A percentile compares a stretch with the other conserved stretches of the same genome.
Conservation (phyloP, 2,797 vertebrate species). For the Odontamblyopus lacepedii region DNA sequence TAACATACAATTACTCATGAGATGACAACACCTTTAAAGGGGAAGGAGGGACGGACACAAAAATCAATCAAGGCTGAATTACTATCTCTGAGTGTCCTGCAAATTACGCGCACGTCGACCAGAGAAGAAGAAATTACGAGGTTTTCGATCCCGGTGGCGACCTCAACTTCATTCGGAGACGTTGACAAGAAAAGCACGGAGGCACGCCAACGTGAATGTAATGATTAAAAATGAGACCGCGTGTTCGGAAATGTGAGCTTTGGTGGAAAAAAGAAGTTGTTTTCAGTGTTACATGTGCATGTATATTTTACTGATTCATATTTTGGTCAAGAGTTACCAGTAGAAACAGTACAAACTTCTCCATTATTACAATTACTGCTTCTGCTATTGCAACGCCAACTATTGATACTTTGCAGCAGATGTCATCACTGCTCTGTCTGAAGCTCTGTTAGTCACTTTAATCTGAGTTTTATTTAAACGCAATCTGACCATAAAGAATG, state of each 20-base stretch:
- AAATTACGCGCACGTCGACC: constrained; percentile 58
- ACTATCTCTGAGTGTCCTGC: constrained; percentile 69
- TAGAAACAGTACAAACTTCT: neutral
- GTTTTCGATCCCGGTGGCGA: constrained; percentile 45
- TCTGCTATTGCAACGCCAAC: neutral
- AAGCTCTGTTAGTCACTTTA: too few relatives aligned
- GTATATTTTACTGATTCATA: neutral
- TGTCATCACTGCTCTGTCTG: too few relatives aligned
- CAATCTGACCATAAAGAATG: too few relatives aligned
- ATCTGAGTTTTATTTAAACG: too few relatives aligned
- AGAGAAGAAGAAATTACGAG: constrained; percentile 64
- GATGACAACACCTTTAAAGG: constrained; percentile 67
- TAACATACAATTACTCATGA: constrained; percentile 75
- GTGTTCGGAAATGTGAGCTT: neutral
- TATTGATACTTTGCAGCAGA: too few relatives aligned
- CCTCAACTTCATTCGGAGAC: constrained; percentile 39
- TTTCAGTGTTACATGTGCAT: neutral
- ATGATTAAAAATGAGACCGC: constrained; percentile 17
- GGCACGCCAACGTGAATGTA: constrained; percentile 32
- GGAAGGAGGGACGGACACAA: constrained; percentile 13
- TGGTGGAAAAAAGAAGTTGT: neutral
- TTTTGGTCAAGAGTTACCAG: neutral
- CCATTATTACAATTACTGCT: neutral
- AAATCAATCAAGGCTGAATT: constrained; percentile 73
- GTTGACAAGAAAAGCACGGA: constrained; percentile 26